Base-by-base conservation (phyloP, 2,888 invertebrate genomes). In the Capitulum mitella region DNA sequence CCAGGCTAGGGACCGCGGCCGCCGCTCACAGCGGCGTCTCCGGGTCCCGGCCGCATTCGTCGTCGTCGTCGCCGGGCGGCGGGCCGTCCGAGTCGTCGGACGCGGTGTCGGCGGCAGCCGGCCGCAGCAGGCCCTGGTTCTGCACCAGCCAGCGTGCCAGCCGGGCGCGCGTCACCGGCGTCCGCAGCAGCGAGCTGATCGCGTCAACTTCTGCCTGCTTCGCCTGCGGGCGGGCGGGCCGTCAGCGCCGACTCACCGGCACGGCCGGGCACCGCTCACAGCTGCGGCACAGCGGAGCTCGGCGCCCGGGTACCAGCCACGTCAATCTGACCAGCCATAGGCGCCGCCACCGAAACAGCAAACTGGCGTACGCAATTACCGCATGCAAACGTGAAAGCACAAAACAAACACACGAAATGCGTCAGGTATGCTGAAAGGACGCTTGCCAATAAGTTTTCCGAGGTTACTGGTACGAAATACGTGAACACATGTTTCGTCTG, bases 121-220 rank as follows among this genome's bases (percentile, higher is more conserved):
- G 16, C 1, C 19, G 19, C 70, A 70, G 22, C 40, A 70, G 37
- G 37, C 40, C 70, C 37, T 37, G 70, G 70, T 70, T 29, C 70
- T 70, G 37, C 26, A 8, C 8, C 26, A 70, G 37, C 70, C 70
- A 70, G 37, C 37, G 70, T 22, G 0, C 1, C 26, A 70, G 70
- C 6, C 70, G 70, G 6, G 40, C 26, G 29, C 34, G 70, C 26
- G 70, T 70, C 26, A 40, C 70, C 8, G 70, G 70, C 26, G 70
- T 70, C 10, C 70, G 26, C 40, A 70, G 40, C 40, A 70, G 70
- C 26, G 8, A 10, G 12, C 70, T 70, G 70, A 70, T 70, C 40
- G 70, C 22, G 37, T 70, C 70, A 37, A 70, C 70, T 37, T 70
- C 70, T 5, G 70, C 70, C 40, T 70, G 70, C 37, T 70, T 70